Evolutionary conservation across 2,113 vertebrate species (phyloP), one percentile per base, ranked within the genome.

Genomic region (Spheniscus mendiculus): DNA sequence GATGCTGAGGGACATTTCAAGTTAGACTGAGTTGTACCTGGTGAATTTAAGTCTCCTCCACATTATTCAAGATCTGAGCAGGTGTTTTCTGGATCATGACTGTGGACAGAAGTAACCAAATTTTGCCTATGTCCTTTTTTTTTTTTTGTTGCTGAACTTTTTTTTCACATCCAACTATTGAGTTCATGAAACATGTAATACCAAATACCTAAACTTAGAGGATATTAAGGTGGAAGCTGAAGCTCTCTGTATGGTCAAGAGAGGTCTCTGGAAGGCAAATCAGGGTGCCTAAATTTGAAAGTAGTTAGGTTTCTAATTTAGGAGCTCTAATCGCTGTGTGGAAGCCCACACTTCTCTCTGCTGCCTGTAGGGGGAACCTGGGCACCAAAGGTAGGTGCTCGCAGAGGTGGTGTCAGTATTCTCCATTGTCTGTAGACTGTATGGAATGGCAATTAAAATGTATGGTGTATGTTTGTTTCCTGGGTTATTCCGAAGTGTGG

Each of bases 301-400:
- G 49, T 5, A 61, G 49, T 23, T n/a, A 56, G 12, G 6, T 78
- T 65, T 70, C 17, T 32, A 50, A 71, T 67, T 44, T 47, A n/a
- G 10, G n/a, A 58, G 26, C 29, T 83, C 32, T 62, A 34, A 67
- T 55, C 53, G 29, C 59, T 58, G 12, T 29, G 27, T 83, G 72
- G 34, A 89, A 84, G 8, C n/a, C 19, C 83, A 91, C 55, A 78
- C 10, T 86, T 93, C 89, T 94, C 76, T 59, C 67, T 89, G 8
- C 42, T 55, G 89, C 78, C 91, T 94, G 69, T 52, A 89, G 96
- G 91, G 81, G 94, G 89, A 97, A 95, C 77, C 86, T 92, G 83
- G 86, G 79, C 45, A 89, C 67, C 76, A 90, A 93, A 86, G 66
- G 83, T 44, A 77, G 15, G 15, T 65, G 40, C 40, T 61, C 53